A percentile compares a stretch with the other conserved stretches of the same genome.
Evolutionary conservation across 2,113 vertebrate genomes (phyloP).

Genomic region (Aramus guarauna): DNA sequence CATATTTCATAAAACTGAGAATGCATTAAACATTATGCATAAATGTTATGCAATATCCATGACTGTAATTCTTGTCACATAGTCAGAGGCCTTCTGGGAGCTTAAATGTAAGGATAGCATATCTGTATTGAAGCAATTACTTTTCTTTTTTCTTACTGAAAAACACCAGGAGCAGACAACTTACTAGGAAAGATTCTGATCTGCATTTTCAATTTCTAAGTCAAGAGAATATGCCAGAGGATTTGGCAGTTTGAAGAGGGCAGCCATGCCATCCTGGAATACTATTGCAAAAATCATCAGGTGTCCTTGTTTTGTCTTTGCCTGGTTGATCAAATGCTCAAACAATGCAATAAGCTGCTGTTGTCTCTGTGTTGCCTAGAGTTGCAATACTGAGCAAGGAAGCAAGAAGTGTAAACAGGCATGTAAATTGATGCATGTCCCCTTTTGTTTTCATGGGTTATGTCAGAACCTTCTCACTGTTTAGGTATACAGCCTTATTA

Average conservation of each 20-base stretch:
- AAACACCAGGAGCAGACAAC: constrained; percentile 12
- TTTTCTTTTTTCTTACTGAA: background rate
- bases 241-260: background rate
- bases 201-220: constrained; percentile 10
- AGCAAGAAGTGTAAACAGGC: background rate
- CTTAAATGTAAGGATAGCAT: background rate
- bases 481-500: background rate
- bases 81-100: constrained; percentile 1
- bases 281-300: background rate
- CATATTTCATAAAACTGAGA: constrained; percentile 9
- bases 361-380: rapidly evolving
- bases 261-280: background rate
- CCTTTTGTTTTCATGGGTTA: background rate
- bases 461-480: background rate
- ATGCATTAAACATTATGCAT: background rate
- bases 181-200: background rate
- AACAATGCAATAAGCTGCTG: background rate
- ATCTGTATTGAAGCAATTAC: background rate
- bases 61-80: background rate
- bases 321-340: background rate
- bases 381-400: background rate
- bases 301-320: background rate
- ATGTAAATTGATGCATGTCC: rapidly evolving
- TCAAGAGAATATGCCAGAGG: background rate
- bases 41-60: background rate